phyloP scores from a whole-genome alignment of 2,888 invertebrate species.

The Thysanoteuthis rhombus region DNA sequence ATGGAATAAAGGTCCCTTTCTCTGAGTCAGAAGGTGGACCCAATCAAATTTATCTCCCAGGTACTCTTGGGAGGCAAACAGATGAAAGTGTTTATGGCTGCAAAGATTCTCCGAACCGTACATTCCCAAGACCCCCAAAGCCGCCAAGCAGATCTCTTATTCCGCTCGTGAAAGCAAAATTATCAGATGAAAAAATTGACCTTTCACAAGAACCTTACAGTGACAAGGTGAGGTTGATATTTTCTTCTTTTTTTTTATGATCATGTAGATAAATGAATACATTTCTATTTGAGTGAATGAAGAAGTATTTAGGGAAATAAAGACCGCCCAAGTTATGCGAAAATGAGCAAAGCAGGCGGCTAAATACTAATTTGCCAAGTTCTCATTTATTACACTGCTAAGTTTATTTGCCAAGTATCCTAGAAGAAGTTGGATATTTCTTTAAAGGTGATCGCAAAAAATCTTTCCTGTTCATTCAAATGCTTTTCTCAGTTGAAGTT shows the following conservation, averaged over 20 bases:
- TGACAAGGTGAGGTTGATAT: slow-evolving; percentile 50
- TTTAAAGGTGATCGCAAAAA: too few species aligned
- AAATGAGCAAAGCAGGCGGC: too few species aligned
- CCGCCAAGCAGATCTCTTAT: slow-evolving; percentile 54
- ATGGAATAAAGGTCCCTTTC: slow-evolving; percentile 18
- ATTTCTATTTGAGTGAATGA: background rate
- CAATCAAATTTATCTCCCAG: slow-evolving; percentile 25
- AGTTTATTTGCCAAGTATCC: too few species aligned
- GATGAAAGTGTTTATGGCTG: slow-evolving; percentile 14
- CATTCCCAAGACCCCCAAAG: slow-evolving; percentile 29
- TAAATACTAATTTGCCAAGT: too few species aligned
- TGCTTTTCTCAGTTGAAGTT: too few species aligned
- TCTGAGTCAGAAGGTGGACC: background rate
- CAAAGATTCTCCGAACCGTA: slow-evolving; percentile 27
- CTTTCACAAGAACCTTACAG: slow-evolving; percentile 64
- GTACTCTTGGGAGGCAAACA: slow-evolving; percentile 13
- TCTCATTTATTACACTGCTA: too few species aligned
- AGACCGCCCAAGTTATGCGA: too few species aligned
- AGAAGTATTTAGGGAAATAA: background rate
- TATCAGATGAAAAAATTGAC: slow-evolving; percentile 64
- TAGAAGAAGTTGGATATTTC: too few species aligned
- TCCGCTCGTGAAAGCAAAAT: slow-evolving; percentile 59
- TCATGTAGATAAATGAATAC: background rate
- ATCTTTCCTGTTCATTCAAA: too few species aligned
- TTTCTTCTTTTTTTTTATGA: background rate